phyloP scores from a whole-genome alignment of 2,888 invertebrate species.

The Aphidius colemani region DNA sequence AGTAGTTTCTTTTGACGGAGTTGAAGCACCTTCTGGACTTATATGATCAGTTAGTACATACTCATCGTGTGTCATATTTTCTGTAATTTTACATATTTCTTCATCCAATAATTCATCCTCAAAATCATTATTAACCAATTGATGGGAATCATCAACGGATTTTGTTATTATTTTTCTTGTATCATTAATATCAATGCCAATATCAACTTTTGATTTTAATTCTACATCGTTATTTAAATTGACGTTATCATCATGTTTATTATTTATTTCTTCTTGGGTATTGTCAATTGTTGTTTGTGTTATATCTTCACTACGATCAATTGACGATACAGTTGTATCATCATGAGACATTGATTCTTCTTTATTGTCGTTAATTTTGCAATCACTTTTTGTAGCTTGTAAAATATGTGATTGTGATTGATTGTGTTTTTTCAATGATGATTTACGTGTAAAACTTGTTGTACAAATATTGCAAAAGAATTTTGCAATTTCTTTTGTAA shows the following conservation, averaged over 20 bases:
- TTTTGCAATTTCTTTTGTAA: constrained; percentile 54
- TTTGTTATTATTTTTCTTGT: constrained; percentile 3
- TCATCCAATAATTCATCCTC: constrained; percentile 56
- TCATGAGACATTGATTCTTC: constrained; percentile 20
- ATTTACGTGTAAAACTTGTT: constrained; percentile 55
- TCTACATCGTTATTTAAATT: constrained; percentile 1
- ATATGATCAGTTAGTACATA: constrained; percentile 56
- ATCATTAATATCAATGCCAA: constrained; percentile 20
- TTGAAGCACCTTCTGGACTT: constrained; percentile 46
- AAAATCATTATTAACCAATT: constrained; percentile 40
- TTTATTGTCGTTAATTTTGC: constrained; percentile 27
- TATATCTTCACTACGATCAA: constrained; percentile 7
- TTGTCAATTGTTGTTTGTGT: background rate
- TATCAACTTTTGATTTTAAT: constrained; percentile 7
- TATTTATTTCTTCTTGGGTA: constrained; percentile 12
- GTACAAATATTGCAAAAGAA: constrained; percentile 56
- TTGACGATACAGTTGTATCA: constrained; percentile 18
- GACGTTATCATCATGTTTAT: no score
- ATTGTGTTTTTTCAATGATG: constrained; percentile 56
- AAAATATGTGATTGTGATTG: constrained; percentile 54
- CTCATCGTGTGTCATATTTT: constrained; percentile 58
- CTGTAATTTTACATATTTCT: constrained; percentile 58
- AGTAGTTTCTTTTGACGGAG: constrained; percentile 35
- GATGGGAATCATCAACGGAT: constrained; percentile 23
- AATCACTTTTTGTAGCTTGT: constrained; percentile 41